A percentile compares a stretch with the other conserved stretches of the same genome.
These are phyloP conservation scores for Chromis chromis DNA, from an alignment of 2,797 vertebrate species.

Conservation along the genomic window DNA sequence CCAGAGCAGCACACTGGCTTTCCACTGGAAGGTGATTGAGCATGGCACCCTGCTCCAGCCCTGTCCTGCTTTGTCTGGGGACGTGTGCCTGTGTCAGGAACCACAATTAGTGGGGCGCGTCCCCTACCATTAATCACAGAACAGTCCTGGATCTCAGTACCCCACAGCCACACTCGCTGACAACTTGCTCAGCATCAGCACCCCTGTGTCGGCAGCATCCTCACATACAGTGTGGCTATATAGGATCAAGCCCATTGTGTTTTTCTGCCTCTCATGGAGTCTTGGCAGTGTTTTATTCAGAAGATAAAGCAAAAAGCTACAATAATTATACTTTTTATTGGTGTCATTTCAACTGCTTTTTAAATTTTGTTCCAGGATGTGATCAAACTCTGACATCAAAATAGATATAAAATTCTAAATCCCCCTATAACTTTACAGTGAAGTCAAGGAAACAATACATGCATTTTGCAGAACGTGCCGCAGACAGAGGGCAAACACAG, in stretches of 20 bases:
- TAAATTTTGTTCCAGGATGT: too few relatives aligned
- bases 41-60: constrained; percentile 77
- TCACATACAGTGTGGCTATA: neutral
- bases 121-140: constrained; percentile 84
- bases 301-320: neutral
- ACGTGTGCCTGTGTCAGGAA: constrained; percentile 84
- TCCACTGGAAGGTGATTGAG: constrained; percentile 81
- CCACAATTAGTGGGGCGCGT: constrained; percentile 84
- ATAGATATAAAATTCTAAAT: too few relatives aligned
- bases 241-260: neutral
- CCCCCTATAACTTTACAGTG: neutral
- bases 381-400: too few relatives aligned
- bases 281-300: neutral
- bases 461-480: constrained; percentile 27
- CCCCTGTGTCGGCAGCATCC: constrained; percentile 16
- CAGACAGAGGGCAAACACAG: constrained; percentile 62
- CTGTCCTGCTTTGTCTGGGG: constrained; percentile 82
- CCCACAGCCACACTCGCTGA: constrained; percentile 60
- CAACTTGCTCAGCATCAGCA: constrained; percentile 60
- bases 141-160: constrained; percentile 61
- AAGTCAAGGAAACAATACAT: constrained; percentile 8
- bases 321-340: neutral
- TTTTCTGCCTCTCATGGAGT: neutral
- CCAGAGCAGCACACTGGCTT: constrained; percentile 56
- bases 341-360: too few relatives aligned